These are phyloP conservation scores for Zeus faber DNA, from an alignment of 2,113 vertebrate species.

Conservation along the genomic window DNA sequence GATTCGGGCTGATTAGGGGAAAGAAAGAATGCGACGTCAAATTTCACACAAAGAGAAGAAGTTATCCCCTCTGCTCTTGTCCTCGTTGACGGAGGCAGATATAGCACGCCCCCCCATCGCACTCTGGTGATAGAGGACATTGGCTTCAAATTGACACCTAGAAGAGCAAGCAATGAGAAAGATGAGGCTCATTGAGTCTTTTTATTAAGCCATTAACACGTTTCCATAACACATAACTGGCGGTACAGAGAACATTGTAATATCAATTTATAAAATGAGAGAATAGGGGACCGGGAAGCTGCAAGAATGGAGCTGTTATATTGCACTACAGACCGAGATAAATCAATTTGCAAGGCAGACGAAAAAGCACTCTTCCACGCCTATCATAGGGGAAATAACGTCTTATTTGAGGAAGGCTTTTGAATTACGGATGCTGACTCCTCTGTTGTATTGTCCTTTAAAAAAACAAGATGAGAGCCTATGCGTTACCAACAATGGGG, in stretches of 20 bases:
- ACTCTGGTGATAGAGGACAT: slow-evolving; percentile 34
- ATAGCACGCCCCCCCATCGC: no score
- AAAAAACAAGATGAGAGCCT: no score
- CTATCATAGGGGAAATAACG: background rate
- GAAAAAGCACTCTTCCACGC: slow-evolving; percentile 18
- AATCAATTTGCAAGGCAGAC: slow-evolving; percentile 11
- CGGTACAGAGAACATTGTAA: background rate
- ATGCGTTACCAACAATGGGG: no score
- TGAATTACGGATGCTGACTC: no score
- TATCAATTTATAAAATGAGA: slow-evolving; percentile 17
- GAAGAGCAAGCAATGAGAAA: slow-evolving; percentile 25
- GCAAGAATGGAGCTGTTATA: slow-evolving; percentile 9
- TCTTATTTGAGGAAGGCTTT: no score
- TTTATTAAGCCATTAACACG: slow-evolving; percentile 9
- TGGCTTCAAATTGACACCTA: slow-evolving; percentile 25
- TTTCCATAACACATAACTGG: slow-evolving; percentile 16
- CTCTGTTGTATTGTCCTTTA: no score
- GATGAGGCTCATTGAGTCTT: slow-evolving; percentile 4
- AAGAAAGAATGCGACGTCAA: slow-evolving; percentile 40
- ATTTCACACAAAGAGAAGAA: slow-evolving; percentile 28
- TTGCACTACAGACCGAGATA: slow-evolving; percentile 1
- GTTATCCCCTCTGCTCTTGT: no score
- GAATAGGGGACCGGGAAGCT: background rate
- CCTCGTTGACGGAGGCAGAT: no score
- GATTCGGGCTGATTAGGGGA: slow-evolving; percentile 4